These are phyloP conservation scores for Drosophila paramelanica DNA, from an alignment of 2,888 invertebrate genomes.

Conservation along the genomic window DNA sequence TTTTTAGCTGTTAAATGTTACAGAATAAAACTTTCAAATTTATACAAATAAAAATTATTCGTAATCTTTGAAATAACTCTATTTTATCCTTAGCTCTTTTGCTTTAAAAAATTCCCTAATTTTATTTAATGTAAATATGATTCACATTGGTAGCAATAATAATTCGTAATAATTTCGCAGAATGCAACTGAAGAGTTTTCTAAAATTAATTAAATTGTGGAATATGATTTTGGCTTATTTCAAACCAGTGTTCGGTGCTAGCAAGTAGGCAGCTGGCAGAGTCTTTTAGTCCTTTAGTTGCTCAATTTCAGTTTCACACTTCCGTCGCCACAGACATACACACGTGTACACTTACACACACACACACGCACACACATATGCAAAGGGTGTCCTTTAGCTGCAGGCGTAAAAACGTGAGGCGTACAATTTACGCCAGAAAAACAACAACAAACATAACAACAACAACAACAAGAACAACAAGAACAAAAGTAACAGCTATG, in stretches of 20 bases:
- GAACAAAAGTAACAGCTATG: constrained; percentile 42
- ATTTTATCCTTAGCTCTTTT: no score
- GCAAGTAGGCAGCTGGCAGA: constrained; percentile 71
- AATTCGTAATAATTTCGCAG: no score
- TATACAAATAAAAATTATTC: no score
- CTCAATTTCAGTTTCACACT: constrained; percentile 84
- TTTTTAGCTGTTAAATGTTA: no score
- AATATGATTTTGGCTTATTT: background rate
- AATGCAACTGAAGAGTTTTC: background rate
- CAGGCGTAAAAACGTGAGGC: constrained; percentile 79
- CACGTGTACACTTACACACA: constrained; percentile 19
- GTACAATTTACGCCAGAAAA: constrained; percentile 74
- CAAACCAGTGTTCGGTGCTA: constrained; percentile 36
- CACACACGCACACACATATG: constrained; percentile 43
- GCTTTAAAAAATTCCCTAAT: background rate
- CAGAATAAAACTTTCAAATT: no score
- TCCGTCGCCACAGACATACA: constrained; percentile 71
- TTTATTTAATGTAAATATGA: no score
- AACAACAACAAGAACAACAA: constrained; percentile 28
- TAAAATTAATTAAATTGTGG: constrained; percentile 6
- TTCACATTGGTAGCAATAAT: no score
- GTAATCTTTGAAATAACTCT: background rate
- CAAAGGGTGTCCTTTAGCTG: constrained; percentile 67
- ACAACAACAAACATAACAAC: constrained; percentile 38
- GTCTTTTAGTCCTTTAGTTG: constrained; percentile 82